phyloP scores from a whole-genome alignment of 2,888 invertebrate species.

The Theristus sp. region DNA sequence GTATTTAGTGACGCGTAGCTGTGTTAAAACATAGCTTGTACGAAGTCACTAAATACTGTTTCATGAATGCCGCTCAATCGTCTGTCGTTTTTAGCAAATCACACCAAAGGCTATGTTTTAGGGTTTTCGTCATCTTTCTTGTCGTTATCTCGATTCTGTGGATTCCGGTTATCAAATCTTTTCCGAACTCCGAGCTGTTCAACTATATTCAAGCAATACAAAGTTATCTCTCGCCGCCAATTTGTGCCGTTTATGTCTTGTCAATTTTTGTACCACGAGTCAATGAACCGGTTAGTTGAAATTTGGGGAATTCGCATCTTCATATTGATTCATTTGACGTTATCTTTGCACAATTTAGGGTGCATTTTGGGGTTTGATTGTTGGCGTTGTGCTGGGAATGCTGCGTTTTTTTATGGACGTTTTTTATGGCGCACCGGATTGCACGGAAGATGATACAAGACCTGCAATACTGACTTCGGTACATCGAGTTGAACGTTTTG shows the following conservation, averaged over 20 bases:
- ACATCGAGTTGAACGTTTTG: too few relatives aligned
- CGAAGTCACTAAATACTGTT: too few relatives aligned
- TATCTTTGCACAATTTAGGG: too few relatives aligned
- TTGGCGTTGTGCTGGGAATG: constrained; percentile 32
- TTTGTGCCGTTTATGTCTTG: constrained; percentile 38
- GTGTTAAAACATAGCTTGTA: too few relatives aligned
- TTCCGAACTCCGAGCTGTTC: constrained; percentile 37
- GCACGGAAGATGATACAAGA: constrained; percentile 22
- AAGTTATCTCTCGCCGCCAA: constrained; percentile 38
- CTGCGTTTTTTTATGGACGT: constrained; percentile 39
- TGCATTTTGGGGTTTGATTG: constrained; percentile 41
- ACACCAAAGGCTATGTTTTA: too few relatives aligned
- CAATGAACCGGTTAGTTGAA: constrained; percentile 38
- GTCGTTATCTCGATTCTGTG: constrained; percentile 30
- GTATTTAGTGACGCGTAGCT: too few relatives aligned
- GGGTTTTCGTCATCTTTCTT: constrained; percentile 31
- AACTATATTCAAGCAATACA: constrained; percentile 40
- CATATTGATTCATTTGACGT: too few relatives aligned
- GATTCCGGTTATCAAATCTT: constrained; percentile 33
- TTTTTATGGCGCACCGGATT: constrained; percentile 34
- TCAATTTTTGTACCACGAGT: constrained; percentile 36
- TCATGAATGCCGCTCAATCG: too few relatives aligned
- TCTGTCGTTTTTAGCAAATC: too few relatives aligned
- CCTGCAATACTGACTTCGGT: constrained; percentile 7
- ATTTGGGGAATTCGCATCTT: too few relatives aligned